Evolutionary conservation across 1,140 invertebrate genomes (phyloP), one percentile per base, ranked within the genome.

Genomic region (Vanessa tameamea): DNA sequence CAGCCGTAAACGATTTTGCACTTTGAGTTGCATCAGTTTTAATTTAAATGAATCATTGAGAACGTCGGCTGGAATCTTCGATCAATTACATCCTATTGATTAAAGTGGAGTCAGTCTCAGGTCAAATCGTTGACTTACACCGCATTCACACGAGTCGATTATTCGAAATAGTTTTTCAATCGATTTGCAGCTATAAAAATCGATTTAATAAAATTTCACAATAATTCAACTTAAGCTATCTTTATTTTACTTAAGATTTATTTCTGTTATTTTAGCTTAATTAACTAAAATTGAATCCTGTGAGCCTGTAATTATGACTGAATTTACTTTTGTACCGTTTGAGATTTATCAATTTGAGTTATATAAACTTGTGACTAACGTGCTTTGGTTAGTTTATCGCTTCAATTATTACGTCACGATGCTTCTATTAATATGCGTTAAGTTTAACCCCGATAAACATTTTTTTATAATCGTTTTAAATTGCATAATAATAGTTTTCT

Each of bases 41-140:
- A 59, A 59, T 26, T 48, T 11, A 68, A 55, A 68, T 55, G 20
- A 59, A 59, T 26, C 51, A 16, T 68, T 43, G 9, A 55, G 65
- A 15, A 23, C 13, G 48, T 23, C 23, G 26, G 15, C 53, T 68
- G 31, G 51, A 43, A 55, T 68, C 15, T 53, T 47, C 65, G 20
- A 47, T 51, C 31, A 53, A 77, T 76, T 78, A 79, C 80, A 78
- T 80, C 68, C 81, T 82, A 85, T 86, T 87, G 77, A 87, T 82
- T 81, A 78, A 84, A 76, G 20, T 72, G 57, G 55, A 59, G 55
- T 73, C 71, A 47, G 68, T 47, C 26, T 15, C 47, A 23, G 76
- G 72, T 71, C 66, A 73, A 77, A 64, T n/a, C 61, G 51, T 63
- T 61, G 68, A 67, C 51, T 75, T 43, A 43, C 9, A 43, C 31